A percentile compares a stretch with the other conserved stretches of the same genome.
phyloP scores from a whole-genome alignment of 2,797 vertebrate species.

The Notolepis coatsorum region DNA sequence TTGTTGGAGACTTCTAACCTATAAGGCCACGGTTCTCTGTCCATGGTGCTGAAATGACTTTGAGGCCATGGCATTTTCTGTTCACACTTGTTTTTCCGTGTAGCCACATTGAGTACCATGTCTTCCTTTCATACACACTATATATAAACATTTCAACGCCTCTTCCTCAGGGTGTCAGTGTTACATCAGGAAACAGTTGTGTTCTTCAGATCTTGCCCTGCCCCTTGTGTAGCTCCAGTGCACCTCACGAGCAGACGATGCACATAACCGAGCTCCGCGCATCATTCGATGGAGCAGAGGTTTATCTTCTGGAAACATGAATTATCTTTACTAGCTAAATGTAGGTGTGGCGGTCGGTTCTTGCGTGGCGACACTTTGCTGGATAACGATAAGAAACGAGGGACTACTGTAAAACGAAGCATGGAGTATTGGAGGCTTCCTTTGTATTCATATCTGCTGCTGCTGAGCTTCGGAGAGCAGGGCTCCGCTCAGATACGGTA shows the following conservation, averaged over 20 bases:
- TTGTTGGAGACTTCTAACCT: no score
- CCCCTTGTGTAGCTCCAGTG: slow-evolving; percentile 34
- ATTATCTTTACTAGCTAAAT: not conserved
- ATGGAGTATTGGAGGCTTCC: slow-evolving; percentile 14
- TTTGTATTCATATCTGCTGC: slow-evolving; percentile 45
- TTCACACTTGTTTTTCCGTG: no score
- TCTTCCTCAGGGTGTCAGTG: slow-evolving; percentile 67
- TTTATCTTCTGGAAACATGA: no score
- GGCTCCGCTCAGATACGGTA: slow-evolving; percentile 75
- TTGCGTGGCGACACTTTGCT: not conserved
- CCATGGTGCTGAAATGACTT: slow-evolving; percentile 24
- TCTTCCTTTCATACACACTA: not conserved
- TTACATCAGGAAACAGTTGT: slow-evolving; percentile 21
- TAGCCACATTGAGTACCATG: no score
- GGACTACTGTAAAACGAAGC: slow-evolving; percentile 38
- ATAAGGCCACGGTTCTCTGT: not conserved
- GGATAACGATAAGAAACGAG: slow-evolving; percentile 49
- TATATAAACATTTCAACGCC: not conserved
- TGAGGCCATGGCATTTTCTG: fast-evolving
- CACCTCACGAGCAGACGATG: not conserved
- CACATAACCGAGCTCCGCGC: no score
- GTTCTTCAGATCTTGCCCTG: slow-evolving; percentile 14
- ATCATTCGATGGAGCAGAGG: no score
- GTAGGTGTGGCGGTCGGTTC: not conserved
- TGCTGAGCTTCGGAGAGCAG: slow-evolving; percentile 33